A percentile compares a stretch with the other conserved stretches of the same genome.
These are phyloP conservation scores for Archips xylosteana DNA, from an alignment of 2,888 invertebrate genomes.

Conservation along the genomic window DNA sequence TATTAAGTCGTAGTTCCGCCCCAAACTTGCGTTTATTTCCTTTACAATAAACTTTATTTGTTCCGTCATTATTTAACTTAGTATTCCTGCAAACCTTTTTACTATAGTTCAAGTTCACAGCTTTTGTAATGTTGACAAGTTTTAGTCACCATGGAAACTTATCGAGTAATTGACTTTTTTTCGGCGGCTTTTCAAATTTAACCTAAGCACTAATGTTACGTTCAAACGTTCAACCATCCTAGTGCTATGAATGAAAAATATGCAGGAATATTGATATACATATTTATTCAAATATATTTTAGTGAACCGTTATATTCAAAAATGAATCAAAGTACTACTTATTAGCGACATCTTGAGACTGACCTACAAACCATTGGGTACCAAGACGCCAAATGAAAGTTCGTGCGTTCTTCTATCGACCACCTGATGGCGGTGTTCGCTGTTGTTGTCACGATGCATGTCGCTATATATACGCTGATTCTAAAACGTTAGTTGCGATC, in stretches of 20 bases:
- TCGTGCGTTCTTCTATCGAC: background rate
- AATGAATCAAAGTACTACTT: no score
- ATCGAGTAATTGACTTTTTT: no score
- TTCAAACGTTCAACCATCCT: no score
- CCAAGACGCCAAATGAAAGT: no score
- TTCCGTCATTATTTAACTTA: slow-evolving; percentile 83
- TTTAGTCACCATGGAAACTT: slow-evolving; percentile 45
- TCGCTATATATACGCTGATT: background rate
- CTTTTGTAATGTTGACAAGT: slow-evolving; percentile 46
- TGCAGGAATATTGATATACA: no score
- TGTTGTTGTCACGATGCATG: background rate
- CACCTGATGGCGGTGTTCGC: background rate
- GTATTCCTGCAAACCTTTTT: background rate
- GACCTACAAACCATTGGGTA: background rate
- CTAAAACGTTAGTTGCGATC: background rate
- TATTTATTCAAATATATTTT: no score
- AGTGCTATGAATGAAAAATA: background rate
- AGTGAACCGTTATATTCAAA: no score
- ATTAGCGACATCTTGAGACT: slow-evolving; percentile 8
- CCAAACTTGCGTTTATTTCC: slow-evolving; percentile 90
- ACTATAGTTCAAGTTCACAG: no score
- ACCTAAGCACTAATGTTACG: no score
- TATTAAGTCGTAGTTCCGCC: slow-evolving; percentile 91
- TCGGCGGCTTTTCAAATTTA: no score
- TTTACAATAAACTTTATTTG: slow-evolving; percentile 89